A percentile compares a stretch with the other conserved stretches of the same genome.
phyloP scores from a whole-genome alignment of 2,113 vertebrate genomes.

The Columba janthina region DNA sequence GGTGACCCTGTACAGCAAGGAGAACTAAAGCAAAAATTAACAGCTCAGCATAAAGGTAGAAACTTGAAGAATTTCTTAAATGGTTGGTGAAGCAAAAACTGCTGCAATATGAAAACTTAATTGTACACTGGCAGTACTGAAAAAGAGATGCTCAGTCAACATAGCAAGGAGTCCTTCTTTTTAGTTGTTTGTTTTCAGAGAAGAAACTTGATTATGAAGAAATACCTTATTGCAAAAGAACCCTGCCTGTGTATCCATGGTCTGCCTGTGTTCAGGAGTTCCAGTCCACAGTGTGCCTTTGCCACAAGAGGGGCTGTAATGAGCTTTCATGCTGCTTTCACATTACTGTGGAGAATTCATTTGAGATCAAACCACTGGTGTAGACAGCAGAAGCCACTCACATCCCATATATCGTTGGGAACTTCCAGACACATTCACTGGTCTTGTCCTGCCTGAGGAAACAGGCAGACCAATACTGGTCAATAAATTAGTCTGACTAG shows the following conservation, averaged over 20 bases:
- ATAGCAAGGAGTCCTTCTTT: too few relatives aligned
- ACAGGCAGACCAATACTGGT: neutral
- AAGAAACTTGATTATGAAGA: neutral
- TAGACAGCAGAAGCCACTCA: neutral
- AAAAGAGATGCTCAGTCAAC: too few relatives aligned
- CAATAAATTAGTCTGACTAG: neutral
- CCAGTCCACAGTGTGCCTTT: neutral
- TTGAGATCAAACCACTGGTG: neutral
- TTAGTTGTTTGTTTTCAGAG: too few relatives aligned
- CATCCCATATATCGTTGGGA: neutral
- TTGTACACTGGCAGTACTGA: too few relatives aligned
- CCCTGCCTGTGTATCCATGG: neutral
- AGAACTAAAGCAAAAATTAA: neutral
- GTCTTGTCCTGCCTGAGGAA: neutral
- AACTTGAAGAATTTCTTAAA: too few relatives aligned
- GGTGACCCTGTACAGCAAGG: accelerated
- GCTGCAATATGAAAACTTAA: too few relatives aligned
- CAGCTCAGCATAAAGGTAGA: too few relatives aligned
- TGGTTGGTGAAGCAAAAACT: too few relatives aligned
- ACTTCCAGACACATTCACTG: neutral
- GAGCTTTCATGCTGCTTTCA: neutral
- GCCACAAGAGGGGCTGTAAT: neutral
- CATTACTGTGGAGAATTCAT: neutral
- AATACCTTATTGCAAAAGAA: neutral
- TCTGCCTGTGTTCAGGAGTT: neutral